Evolutionary conservation across 2,113 vertebrate genomes (phyloP).

Genomic region (Myiopsitta monachus): DNA sequence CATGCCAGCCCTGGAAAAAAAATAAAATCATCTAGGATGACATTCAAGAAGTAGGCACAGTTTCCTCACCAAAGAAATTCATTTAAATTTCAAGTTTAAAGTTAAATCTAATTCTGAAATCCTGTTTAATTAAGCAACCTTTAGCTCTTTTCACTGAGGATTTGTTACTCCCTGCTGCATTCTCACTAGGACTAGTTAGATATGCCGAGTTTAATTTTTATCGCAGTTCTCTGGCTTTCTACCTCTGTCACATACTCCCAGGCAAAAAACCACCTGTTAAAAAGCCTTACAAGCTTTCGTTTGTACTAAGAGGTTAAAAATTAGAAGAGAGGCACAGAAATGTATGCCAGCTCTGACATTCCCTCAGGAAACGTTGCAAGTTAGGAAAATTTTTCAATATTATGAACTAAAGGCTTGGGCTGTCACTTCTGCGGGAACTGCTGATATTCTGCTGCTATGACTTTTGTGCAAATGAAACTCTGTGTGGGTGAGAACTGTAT

Average conservation of each 20-base stretch:
- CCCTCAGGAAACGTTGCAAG: slow-evolving; percentile 67
- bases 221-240: slow-evolving; percentile 61
- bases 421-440: slow-evolving; percentile 65
- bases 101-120: slow-evolving; percentile 70
- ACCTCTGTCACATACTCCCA: slow-evolving; percentile 54
- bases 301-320: slow-evolving; percentile 67
- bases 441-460: slow-evolving; percentile 67
- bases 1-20: not conserved
- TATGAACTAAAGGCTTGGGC: slow-evolving; percentile 64
- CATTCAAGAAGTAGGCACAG: slow-evolving; percentile 56
- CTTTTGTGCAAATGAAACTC: slow-evolving; percentile 71
- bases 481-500: slow-evolving; percentile 71
- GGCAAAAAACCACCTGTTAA: slow-evolving; percentile 68
- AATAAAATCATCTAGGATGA: slow-evolving; percentile 27
- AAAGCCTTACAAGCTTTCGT: slow-evolving; percentile 62
- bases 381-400: slow-evolving; percentile 64
- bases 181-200: slow-evolving; percentile 58
- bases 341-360: slow-evolving; percentile 63
- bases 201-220: slow-evolving; percentile 71
- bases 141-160: slow-evolving; percentile 66
- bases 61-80: slow-evolving; percentile 55
- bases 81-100: slow-evolving; percentile 71
- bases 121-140: slow-evolving; percentile 74
- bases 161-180: slow-evolving; percentile 62
- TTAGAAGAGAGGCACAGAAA: slow-evolving; percentile 43